Evolutionary conservation across 2,888 invertebrate genomes (phyloP).

Genomic region (Venustoraphidia nigricollis): DNA sequence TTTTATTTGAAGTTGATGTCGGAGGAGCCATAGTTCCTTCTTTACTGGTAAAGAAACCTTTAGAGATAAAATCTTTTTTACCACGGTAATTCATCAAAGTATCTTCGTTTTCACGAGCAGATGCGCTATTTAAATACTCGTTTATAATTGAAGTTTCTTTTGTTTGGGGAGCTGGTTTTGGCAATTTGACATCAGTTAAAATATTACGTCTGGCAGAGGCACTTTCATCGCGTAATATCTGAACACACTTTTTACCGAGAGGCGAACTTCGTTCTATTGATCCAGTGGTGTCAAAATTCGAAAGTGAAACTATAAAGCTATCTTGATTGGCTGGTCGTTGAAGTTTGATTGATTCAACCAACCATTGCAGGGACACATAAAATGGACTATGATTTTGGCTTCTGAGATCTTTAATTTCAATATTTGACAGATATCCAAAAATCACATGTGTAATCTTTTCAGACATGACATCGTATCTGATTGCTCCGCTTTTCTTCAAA

Average conservation of each 20-base stretch:
- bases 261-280: conserved; percentile 37
- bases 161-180: too few relatives aligned
- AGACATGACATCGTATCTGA: conserved; percentile 58
- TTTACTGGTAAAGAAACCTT: too few relatives aligned
- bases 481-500: conserved; percentile 68
- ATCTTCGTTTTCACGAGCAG: too few relatives aligned
- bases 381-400: conserved; percentile 31
- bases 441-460: conserved; percentile 70
- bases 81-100: too few relatives aligned
- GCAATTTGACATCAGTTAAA: too few relatives aligned
- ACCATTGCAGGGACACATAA: conserved; percentile 57
- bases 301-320: conserved; percentile 8
- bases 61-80: too few relatives aligned
- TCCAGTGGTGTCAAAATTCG: conserved; percentile 4
- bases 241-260: conserved; percentile 33
- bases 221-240: too few relatives aligned
- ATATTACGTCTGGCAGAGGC: too few relatives aligned
- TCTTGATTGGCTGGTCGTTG: conserved; percentile 41
- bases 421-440: conserved; percentile 40
- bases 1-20: too few relatives aligned
- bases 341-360: conserved; percentile 53
- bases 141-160: too few relatives aligned
- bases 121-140: too few relatives aligned
- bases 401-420: conserved; percentile 26
- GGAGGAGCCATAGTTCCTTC: too few relatives aligned